Evolutionary conservation across 37 sponge, comb jelly and placozoan genomes (phyloP).

Genomic region (Beroe forskalii): DNA sequence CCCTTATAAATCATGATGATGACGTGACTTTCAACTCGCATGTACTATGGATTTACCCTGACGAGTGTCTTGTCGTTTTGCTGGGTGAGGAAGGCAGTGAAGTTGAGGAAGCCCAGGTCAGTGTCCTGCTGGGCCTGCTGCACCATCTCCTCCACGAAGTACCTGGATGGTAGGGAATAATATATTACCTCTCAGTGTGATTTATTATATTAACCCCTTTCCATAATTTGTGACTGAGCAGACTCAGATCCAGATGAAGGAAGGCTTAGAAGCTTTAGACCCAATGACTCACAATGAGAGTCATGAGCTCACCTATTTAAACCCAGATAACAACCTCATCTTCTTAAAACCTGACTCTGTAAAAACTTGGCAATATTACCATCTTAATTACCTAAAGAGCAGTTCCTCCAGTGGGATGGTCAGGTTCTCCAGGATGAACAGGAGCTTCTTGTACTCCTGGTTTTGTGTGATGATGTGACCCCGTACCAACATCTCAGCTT

Average conservation of each 20-base stretch:
- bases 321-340: too few species aligned
- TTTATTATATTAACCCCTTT: too few species aligned
- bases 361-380: too few species aligned
- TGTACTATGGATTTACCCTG: background rate
- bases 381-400: background rate
- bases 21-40: too few species aligned
- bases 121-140: background rate
- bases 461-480: background rate
- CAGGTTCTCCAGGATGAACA: conserved; percentile 13
- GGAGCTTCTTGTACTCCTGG: background rate
- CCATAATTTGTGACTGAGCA: too few species aligned
- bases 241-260: too few species aligned
- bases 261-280: too few species aligned
- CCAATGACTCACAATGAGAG: too few species aligned
- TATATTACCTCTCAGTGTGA: too few species aligned
- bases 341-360: too few species aligned
- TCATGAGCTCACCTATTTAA: too few species aligned
- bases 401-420: conserved; percentile 20
- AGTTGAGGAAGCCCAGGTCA: background rate
- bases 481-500: background rate
- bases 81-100: background rate
- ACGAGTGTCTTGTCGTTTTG: conserved; percentile 6
- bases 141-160: conserved; percentile 8
- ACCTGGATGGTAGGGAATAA: background rate
- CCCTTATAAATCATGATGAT: too few species aligned